Evolutionary conservation across 2,113 vertebrate species (phyloP), one percentile per base, ranked within the genome.

Genomic region (Mastomys coucha): DNA sequence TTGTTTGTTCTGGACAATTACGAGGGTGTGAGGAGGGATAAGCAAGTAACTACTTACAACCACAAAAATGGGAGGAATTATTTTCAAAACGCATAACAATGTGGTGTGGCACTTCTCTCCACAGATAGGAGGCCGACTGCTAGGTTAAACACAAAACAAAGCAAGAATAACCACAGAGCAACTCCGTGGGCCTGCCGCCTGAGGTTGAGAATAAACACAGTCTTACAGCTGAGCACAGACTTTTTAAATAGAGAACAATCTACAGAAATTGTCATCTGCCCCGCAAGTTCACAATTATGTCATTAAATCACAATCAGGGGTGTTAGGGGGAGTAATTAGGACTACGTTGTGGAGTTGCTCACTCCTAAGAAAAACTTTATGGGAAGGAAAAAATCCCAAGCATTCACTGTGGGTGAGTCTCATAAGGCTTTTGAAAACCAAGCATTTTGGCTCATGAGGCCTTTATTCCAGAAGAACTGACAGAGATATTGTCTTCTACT

Each of bases 341-440:
- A 98, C n/a, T 97, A 89, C 20, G 49, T 77, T 93, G 58, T 70
- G 90, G 84, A 95, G 80, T 93, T 77, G 94, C 49, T 49, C 45
- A 94, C 95, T 98, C 91, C 81, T 93, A 96, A 98, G 95, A 98
- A 91, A 67, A 91, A 86, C 92, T 94, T 97, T 73, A 94, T 96
- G 24, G 76, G 88, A 95, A 73, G 89, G 80, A 97, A 97, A 88
- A 96, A 96, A 86, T 97, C 65, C 94, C 65, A 97, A 96, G 89
- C 85, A 93, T 97, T 97, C 60, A 84, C 65, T 85, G 63, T 87
- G 91, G 96, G 85, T n/a, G 97, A 97, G 95, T 97, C 88, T 94
- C 96, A 16, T 42, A 95, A 7, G 63, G 92, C 91, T 97, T 97
- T 95, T 89, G 93, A 97, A 98, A 98, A 88, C n/a, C 78, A 89